A percentile compares a stretch with the other conserved stretches of the same genome.
Conservation (phyloP, 2,797 vertebrate species). For the Megaceryle alcyon region DNA sequence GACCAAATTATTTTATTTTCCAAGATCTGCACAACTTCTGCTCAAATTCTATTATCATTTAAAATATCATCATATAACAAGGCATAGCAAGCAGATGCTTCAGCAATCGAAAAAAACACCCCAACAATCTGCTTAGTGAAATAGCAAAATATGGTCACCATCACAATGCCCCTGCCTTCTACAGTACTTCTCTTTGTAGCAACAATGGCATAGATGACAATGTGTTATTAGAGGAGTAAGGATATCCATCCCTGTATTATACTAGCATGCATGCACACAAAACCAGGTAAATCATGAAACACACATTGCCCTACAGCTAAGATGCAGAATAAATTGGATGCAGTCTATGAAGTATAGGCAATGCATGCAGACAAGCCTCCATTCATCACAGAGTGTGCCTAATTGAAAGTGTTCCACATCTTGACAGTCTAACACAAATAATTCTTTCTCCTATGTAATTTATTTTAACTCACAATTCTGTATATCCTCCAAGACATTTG, state of each 20-base stretch:
- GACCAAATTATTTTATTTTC: background rate
- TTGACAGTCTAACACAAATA: background rate
- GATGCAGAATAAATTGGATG: background rate
- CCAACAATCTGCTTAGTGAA: background rate
- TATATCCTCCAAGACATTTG: background rate
- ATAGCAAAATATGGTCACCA: background rate
- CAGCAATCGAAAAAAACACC: background rate
- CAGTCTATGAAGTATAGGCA: background rate
- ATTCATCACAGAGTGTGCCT: background rate
- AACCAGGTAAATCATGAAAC: background rate
- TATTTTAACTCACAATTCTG: background rate
- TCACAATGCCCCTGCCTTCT: background rate
- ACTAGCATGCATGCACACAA: background rate
- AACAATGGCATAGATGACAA: background rate
- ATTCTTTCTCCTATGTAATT: background rate
- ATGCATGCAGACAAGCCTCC: background rate
- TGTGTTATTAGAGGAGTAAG: background rate
- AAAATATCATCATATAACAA: background rate
- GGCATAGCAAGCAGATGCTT: background rate
- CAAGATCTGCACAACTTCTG: background rate
- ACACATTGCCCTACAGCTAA: background rate
- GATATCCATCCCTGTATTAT: background rate
- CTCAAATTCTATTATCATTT: background rate
- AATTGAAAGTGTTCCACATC: background rate
- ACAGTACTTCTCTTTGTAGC: background rate